Conservation (phyloP, 2,888 invertebrate species). For the Orchesellides sinensis region DNA sequence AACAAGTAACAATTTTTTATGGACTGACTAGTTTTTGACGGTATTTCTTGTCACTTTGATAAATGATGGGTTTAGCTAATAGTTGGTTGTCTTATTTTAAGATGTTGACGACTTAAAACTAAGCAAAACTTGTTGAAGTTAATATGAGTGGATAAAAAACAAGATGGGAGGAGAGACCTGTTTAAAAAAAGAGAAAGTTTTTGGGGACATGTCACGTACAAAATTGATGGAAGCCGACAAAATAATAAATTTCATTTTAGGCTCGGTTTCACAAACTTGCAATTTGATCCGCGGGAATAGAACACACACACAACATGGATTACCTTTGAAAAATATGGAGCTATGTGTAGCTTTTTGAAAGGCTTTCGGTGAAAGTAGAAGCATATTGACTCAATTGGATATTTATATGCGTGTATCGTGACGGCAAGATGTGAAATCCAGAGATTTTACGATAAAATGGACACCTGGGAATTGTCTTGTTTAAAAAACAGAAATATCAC, state of each 20-base stretch:
- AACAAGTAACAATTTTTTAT: background rate
- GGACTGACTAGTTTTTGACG: background rate
- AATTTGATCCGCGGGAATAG: no score
- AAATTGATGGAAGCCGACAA: constrained; percentile 9
- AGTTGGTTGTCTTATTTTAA: no score
- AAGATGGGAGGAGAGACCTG: background rate
- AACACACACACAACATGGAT: no score
- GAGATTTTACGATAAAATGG: constrained; percentile 13
- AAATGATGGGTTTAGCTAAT: background rate
- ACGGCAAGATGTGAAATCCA: background rate
- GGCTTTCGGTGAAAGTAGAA: background rate
- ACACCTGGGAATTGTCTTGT: constrained; percentile 14
- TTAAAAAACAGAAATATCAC: no score
- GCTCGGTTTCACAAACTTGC: no score
- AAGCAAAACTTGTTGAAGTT: no score
- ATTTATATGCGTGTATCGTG: background rate
- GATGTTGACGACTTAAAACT: no score
- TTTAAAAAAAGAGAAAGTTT: background rate
- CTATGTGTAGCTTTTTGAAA: no score
- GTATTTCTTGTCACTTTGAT: background rate
- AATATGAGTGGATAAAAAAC: background rate
- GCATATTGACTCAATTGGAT: background rate
- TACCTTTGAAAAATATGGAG: no score
- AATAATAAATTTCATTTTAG: constrained; percentile 14
- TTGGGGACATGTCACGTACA: constrained; percentile 11